Evolutionary conservation across 2,113 vertebrate species (phyloP).

Genomic region (Corythornis cristatus): DNA sequence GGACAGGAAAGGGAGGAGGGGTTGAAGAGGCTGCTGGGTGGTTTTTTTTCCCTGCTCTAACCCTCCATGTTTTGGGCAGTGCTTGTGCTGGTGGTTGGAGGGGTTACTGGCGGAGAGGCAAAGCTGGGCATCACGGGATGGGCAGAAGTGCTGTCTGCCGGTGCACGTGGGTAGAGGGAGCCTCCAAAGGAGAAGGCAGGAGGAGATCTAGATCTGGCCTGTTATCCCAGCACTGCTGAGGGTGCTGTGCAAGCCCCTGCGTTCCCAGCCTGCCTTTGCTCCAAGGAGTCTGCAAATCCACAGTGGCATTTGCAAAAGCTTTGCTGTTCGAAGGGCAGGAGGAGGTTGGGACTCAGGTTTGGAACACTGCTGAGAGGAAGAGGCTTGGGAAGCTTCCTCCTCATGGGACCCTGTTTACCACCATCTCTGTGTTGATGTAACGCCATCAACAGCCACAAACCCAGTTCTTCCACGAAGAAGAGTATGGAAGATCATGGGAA

Average conservation of each 20-base stretch:
- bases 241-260: neutral
- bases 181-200: neutral
- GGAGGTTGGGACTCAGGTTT: neutral
- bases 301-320: neutral
- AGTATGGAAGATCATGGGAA: neutral
- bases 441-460: neutral
- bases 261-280: neutral
- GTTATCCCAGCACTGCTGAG: neutral
- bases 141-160: neutral
- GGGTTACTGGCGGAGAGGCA: neutral
- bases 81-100: neutral
- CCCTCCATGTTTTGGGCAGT: neutral
- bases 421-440: neutral
- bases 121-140: neutral
- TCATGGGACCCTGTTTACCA: neutral
- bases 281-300: neutral
- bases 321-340: neutral
- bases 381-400: neutral
- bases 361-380: neutral
- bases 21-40: neutral
- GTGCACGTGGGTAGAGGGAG: neutral
- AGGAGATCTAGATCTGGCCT: neutral
- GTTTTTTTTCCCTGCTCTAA: neutral
- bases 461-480: neutral
- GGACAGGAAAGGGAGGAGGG: constrained; percentile 14